A percentile compares a stretch with the other conserved stretches of the same genome.
Evolutionary conservation across 23 tunicate genomes (phyloP).

Genomic region (Botrylloides violaceus): DNA sequence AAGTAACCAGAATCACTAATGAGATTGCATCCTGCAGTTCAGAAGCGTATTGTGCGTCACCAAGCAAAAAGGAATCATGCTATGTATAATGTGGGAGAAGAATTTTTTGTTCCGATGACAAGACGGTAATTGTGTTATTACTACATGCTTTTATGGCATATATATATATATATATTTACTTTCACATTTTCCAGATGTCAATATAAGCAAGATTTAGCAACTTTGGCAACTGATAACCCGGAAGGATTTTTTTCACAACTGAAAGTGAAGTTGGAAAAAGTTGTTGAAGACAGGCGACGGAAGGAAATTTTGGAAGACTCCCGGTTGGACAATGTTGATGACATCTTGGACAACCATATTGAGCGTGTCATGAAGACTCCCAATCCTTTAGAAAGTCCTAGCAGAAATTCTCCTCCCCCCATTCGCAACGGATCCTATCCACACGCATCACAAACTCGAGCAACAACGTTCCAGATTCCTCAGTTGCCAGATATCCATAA

Average conservation of each 20-base stretch:
- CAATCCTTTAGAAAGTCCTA: slow-evolving; percentile 4
- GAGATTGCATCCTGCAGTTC: slow-evolving; percentile 26
- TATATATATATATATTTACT: not conserved
- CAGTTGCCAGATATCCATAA: not conserved
- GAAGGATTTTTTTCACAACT: slow-evolving; percentile 47
- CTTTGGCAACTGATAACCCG: slow-evolving; percentile 76
- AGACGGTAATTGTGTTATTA: slow-evolving; percentile 18
- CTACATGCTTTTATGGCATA: not conserved
- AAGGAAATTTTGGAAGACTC: not conserved
- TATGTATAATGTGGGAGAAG: not conserved
- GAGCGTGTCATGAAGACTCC: slow-evolving; percentile 29
- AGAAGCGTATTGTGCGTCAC: slow-evolving; percentile 46
- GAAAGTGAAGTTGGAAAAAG: slow-evolving; percentile 39
- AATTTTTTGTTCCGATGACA: not conserved
- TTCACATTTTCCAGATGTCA: slow-evolving; percentile 10
- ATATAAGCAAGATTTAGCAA: slow-evolving; percentile 39
- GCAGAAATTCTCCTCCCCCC: slow-evolving; percentile 2
- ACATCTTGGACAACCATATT: slow-evolving; percentile 14
- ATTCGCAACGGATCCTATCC: not conserved
- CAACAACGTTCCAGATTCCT: not conserved
- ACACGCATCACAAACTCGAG: not conserved
- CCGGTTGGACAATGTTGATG: slow-evolving; percentile 14
- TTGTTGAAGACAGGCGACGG: slow-evolving; percentile 47
- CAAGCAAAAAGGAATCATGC: slow-evolving; percentile 55
- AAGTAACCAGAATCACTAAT: not conserved